Base-by-base conservation (phyloP, 1,140 invertebrate genomes). In the Drosophila sp. region DNA sequence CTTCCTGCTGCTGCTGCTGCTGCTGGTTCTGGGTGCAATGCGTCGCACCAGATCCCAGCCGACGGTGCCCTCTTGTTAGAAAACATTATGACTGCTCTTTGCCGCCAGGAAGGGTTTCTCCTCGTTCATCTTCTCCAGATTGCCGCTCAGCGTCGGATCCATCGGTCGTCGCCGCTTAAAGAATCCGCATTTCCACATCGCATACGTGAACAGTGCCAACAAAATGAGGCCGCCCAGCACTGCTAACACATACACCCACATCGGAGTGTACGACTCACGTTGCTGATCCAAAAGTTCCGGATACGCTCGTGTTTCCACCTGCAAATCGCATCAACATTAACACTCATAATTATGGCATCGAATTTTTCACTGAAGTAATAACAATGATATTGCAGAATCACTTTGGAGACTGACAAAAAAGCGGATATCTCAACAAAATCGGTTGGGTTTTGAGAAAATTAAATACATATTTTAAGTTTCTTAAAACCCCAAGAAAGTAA, bases 141-240 rank as follows among this genome's bases (percentile, higher is more conserved):
- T 97, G 5, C 96, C 96, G 4, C 96, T 96, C 0, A 97, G 84
- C 13, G 96, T 97, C 0, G 95, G 95, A 91, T 97, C 96, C 2
- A 79, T 87, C 7, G 96, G 95, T 70, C 96, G 94, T 91, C 95
- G 94, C 57, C 96, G 90, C 90, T 97, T 97, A 93, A 98, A 98
- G 93, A 98, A 98, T 43, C 97, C 97, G 27, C 96, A 93, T 92
- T 96, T 97, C 95, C 96, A 97, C 18, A 98, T 90, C 3, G 95
- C 91, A 16, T 96, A 92, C n/a, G 95, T 96, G 27, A 98, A 92
- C 0, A 97, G 77, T 7, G 97, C 94, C 18, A 98, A 93, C 2
- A 98, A 92, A 64, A 98, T 90, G 11, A 98, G 90, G 14, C 97
- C 97, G 1, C 94, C 94, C 50, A 97, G 93, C 21, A 97, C 94